Evolutionary conservation across 2,888 invertebrate genomes (phyloP).

Genomic region (Sarcophaga rosellei): DNA sequence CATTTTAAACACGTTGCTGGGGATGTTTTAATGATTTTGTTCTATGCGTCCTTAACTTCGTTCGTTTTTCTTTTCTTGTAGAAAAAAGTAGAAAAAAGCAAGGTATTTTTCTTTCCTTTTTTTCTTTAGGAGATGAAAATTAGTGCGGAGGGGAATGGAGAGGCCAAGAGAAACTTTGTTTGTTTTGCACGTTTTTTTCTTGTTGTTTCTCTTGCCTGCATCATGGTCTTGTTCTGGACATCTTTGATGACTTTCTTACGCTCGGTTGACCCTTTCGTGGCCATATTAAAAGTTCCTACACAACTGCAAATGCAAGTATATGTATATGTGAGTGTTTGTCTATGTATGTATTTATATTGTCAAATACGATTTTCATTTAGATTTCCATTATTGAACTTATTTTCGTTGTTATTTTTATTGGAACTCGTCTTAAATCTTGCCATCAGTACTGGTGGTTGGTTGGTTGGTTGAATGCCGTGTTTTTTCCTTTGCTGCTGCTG

Average conservation of each 20-base stretch:
- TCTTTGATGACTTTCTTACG: constrained; percentile 68
- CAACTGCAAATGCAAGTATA: neutral
- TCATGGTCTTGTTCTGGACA: neutral
- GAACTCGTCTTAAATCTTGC: neutral
- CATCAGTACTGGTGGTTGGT: neutral
- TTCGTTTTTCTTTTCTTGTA: neutral
- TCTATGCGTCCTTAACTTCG: neutral
- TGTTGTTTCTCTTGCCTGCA: neutral
- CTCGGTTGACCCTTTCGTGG: constrained; percentile 60
- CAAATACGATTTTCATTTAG: neutral
- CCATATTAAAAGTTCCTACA: constrained; percentile 50
- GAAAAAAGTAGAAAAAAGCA: constrained; percentile 51
- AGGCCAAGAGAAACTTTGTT: neutral
- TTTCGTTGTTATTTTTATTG: constrained; percentile 21
- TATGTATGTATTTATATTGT: neutral
- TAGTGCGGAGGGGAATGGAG: neutral
- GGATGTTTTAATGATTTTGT: constrained; percentile 18
- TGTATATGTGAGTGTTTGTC: constrained; percentile 5
- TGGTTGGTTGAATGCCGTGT: neutral
- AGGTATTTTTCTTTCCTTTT: constrained; percentile 10
- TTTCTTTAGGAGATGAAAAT: no score
- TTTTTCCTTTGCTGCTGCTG: constrained; percentile 7
- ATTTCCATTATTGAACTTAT: constrained; percentile 30
- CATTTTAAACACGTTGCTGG: constrained; percentile 45
- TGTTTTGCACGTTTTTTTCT: neutral